phyloP scores from a whole-genome alignment of 2,797 vertebrate species.

The Lepus oiostolus region DNA sequence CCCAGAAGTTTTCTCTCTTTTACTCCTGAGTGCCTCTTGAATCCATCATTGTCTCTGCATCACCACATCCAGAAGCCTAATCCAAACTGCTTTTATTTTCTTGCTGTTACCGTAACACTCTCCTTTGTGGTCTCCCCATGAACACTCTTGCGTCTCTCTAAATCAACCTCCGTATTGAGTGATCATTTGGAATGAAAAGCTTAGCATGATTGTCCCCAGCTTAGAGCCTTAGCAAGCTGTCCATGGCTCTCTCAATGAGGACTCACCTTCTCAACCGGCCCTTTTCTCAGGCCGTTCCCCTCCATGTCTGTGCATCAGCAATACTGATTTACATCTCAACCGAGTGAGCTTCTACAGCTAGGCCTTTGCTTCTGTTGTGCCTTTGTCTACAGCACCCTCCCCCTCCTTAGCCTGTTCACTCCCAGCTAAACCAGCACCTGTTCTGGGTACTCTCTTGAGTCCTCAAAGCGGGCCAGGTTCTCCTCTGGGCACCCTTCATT shows the following conservation, averaged over 20 bases:
- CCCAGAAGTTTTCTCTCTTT: neutral
- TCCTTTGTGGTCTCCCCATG: neutral
- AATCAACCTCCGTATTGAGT: neutral
- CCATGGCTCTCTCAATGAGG: neutral
- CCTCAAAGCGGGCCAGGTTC: neutral
- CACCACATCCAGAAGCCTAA: neutral
- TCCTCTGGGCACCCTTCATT: neutral
- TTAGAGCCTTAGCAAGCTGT: neutral
- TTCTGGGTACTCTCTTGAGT: neutral
- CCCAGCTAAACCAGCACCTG: neutral
- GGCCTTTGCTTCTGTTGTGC: neutral
- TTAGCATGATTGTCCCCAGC: neutral
- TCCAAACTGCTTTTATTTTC: slow-evolving; percentile 33
- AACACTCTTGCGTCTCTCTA: slow-evolving; percentile 22
- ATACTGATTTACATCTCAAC: too few relatives aligned
- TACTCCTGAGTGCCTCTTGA: neutral
- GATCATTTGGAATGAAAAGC: slow-evolving; percentile 1
- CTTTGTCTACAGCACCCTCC: neutral
- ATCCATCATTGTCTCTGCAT: neutral
- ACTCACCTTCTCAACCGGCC: neutral
- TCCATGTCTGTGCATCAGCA: neutral
- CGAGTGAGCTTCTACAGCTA: neutral
- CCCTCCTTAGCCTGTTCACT: neutral
- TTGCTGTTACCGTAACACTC: neutral
- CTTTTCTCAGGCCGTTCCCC: too few relatives aligned